Evolutionary conservation across 2,888 invertebrate genomes (phyloP), one percentile per base, ranked within the genome.

Genomic region (Esperia sulphurella): DNA sequence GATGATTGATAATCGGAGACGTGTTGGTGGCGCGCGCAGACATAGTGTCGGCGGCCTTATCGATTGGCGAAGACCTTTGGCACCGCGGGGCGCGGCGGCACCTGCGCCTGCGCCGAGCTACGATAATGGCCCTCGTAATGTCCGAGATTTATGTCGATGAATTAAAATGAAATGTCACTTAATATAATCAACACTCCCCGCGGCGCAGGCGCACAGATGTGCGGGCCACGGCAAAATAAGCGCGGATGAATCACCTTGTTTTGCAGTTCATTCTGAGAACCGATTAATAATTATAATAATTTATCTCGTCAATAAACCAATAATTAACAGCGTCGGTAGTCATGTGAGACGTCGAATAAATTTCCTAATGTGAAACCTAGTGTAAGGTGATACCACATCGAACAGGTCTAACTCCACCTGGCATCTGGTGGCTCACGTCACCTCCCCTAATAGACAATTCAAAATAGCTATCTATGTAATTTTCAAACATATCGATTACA

Each of bases 301-400:
- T 84, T 85, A 88, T 83, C 74, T 81, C 69, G 62, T 75, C 77
- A 76, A 83, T 87, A 87, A 83, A 83, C 83, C 79, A 85, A 86
- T 87, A 83, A 88, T 85, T 82, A 84, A 75, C 80, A 79, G 57
- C 65, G 79, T 78, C 79, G 68, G 83, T 85, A 84, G 87, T 85
- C 79, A 84, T 75, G 74, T 68, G 88, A 87, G 85, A 75, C 75
- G 83, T 76, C 81, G 85, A 86, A 87, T 87, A 86, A 83, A 85
- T 88, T 87, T 86, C 83, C 84, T 84, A 87, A 88, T 84, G 84
- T 87, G 87, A 87, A 87, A 87, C 85, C 86, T 81, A 77, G 75
- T 81, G 88, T 83, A 89, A 88, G 71, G 54, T 71, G 85, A 89
- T 75, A 83, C 78, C 50, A 64, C 66, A 69, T 62, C 71, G 73